Evolutionary conservation across 2,113 vertebrate genomes (phyloP), one percentile per base, ranked within the genome.

Genomic region (Ptilonorhynchus violaceus): DNA sequence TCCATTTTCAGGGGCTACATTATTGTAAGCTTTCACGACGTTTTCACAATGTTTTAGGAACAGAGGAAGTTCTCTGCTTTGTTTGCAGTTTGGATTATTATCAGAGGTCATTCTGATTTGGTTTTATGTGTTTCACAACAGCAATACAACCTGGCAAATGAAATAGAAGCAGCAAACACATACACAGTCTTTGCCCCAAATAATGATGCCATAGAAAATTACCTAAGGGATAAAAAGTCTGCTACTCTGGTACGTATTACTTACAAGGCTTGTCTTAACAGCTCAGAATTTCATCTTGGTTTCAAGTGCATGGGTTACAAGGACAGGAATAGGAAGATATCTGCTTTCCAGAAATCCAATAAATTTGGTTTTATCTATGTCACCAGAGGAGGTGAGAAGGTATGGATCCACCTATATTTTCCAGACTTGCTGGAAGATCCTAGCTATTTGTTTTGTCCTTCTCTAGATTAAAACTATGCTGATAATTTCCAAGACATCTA

Each of bases 181-280:
- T 99, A 99, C 91, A 99, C 99, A 0, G 80, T 99, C 72, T 99
- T 99, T 85, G 98, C 98, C 31, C 99, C 99, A 4, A 98, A 92
- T 52, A 98, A 99, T 4, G 67, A 95, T 2, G 99, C 99, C 76
- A 96, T 99, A 74, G 97, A 92, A 35, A 97, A 79, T 50, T 99
- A 98, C 84, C 97, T 99, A 18, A 98, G 85, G 64, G 97, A 97
- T 67, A 99, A 97, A 77, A 97, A 97, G 18, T 49, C 94, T 22
- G 30, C 91, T 3, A 56, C 97, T 39, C 93, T 99, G 98, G 99
- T 99, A 98, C 0, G 98, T 98, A 96, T 88, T 44, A 4, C 16
- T 84, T 33, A 28, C 5, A 31, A 56, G 24, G 33, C 37, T 73
- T 90, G 23, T 39, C 62, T 79, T 88, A 41, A 52, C 33, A 80